Percentiles rank a stretch among this genome's conserved stretches.
Conservation (phyloP, 2,113 vertebrate species). For the Astur gentilis region DNA sequence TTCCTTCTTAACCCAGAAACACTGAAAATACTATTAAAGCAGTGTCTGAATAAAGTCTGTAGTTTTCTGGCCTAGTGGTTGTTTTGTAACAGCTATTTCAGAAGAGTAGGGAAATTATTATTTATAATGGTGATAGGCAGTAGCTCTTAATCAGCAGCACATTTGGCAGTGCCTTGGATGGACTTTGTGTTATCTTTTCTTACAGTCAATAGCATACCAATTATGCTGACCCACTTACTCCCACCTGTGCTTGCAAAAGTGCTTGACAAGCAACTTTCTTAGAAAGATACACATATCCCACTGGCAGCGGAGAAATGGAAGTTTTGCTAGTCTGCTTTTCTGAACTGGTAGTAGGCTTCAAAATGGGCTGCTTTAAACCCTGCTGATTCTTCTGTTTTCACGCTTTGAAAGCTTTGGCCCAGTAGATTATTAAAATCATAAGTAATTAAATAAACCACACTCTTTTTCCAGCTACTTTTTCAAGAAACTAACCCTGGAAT, state of each 20-base stretch:
- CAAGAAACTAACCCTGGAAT: slow-evolving; percentile 93
- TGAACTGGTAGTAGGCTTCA: background rate
- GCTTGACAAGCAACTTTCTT: background rate
- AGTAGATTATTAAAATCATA: background rate
- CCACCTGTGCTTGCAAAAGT: background rate
- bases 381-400: background rate
- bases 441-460: background rate
- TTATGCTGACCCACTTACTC: background rate
- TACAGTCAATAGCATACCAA: background rate
- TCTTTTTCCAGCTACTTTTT: slow-evolving; percentile 83
- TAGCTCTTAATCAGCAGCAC: background rate
- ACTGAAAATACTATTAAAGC: background rate
- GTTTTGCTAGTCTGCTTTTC: background rate
- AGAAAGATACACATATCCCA: background rate
- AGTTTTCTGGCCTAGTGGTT: background rate
- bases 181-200: background rate
- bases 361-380: background rate
- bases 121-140: background rate
- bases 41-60: background rate
- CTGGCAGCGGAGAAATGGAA: background rate
- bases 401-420: background rate
- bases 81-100: background rate
- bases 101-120: background rate
- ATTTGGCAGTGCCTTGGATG: background rate
- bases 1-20: background rate